These are phyloP conservation scores for Rattus norvegicus DNA, from an alignment of 2,113 vertebrate genomes.

Conservation along the genomic window DNA sequence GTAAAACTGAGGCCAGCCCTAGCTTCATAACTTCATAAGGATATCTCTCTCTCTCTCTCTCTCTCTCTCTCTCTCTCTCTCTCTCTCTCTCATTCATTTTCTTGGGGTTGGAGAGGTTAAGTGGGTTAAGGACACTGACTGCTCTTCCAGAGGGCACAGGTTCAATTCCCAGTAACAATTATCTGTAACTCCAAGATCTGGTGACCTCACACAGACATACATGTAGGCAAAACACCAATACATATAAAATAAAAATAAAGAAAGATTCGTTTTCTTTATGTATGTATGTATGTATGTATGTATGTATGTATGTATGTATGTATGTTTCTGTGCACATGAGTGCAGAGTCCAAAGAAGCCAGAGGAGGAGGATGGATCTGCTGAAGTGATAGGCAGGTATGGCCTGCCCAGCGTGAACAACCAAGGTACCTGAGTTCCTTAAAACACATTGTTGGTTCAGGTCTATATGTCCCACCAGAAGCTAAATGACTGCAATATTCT, in stretches of 20 bases:
- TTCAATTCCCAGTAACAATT: background rate
- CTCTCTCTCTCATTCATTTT: background rate
- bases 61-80: background rate
- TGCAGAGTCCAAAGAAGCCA: too few species aligned
- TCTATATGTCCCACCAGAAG: background rate
- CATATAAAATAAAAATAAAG: background rate
- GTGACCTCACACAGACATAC: too few species aligned
- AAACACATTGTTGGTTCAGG: background rate
- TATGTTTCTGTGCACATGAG: background rate
- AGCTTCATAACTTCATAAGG: too few species aligned
- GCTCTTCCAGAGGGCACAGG: too few species aligned
- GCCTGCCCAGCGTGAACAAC: too few species aligned
- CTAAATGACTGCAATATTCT: background rate
- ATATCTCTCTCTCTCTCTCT: background rate
- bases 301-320: too few species aligned
- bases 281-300: background rate
- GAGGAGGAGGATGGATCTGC: background rate
- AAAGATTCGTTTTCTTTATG: background rate
- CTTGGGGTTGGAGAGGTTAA: background rate
- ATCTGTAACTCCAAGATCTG: too few species aligned
- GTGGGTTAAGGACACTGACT: too few species aligned
- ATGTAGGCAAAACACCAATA: background rate
- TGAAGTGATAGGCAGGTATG: background rate
- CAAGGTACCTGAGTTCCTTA: background rate
- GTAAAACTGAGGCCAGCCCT: background rate